Base-by-base conservation (phyloP, 2,113 vertebrate genomes). In the Istiophorus platypterus region DNA sequence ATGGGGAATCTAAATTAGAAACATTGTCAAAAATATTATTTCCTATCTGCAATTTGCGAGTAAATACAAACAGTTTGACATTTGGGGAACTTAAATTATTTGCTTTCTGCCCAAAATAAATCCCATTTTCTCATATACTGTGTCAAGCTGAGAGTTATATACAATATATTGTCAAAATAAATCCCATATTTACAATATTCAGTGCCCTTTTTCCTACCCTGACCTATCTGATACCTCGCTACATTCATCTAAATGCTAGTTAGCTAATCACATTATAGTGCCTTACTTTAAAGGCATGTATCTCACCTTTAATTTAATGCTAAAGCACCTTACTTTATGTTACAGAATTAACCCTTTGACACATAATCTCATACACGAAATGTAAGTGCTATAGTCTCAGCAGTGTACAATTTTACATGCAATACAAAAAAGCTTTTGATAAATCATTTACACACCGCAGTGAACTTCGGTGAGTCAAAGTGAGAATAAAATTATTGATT, bases 291-390 rank as follows among this genome's bases (percentile, higher is more conserved):
- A 80, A 85, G 17, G 57, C 78, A 61, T 73, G 39, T 2, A 65
- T 82, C 84, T 37, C 42, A 74, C 72, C 64, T 84, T 79, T 76
- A 74, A 72, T 79, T 85, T 72, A 62, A 81, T 77, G 54, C 72
- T 64, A 31, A 79, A 70, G 42, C 81, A 65, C 5, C 47, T 29
- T 59, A 51, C 49, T 63, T 51, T 41, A 67, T 45, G 64, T 85
- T 61, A 64, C 73, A 86, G 79, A 82, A 72, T 91, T 87, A 89
- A 92, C 88, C 77, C 77, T 39, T 62, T 80, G 79, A 89, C 85
- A 51, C 39, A 14, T 76, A 74, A 85, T 79, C 57, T 78, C 71
- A 83, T 58, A 66, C n/a, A 78, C 71, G 62, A 76, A 22, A 64
- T 62, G 18, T 27, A 76, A 76, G 63, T 34, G 54, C 20, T 14